Evolutionary conservation across 2,113 vertebrate genomes (phyloP).

Genomic region (Marcusenius ussheri): DNA sequence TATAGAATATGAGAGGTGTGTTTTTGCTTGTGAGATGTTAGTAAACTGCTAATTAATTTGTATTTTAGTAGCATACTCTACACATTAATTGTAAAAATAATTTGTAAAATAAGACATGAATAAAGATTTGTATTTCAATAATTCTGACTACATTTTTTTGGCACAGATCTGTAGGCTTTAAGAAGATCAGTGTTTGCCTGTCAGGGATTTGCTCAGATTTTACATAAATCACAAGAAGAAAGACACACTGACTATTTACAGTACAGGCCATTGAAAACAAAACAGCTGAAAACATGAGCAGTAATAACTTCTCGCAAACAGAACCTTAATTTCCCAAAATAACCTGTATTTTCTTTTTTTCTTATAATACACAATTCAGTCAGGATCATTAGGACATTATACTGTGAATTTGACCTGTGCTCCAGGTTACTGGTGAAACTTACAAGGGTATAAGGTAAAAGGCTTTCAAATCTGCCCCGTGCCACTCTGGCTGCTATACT

Average conservation of each 20-base stretch:
- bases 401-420: not conserved
- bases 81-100: slow-evolving; percentile 18
- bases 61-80: slow-evolving; percentile 23
- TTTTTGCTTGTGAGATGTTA: slow-evolving; percentile 8
- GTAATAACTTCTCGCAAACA: not conserved
- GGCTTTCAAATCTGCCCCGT: not conserved
- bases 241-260: not conserved
- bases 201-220: not conserved
- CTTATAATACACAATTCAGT: not conserved
- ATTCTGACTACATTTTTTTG: not conserved
- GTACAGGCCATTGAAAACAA: not conserved
- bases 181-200: not conserved
- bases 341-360: not conserved
- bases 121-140: slow-evolving; percentile 43
- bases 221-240: not conserved
- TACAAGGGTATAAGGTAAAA: not conserved
- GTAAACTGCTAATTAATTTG: slow-evolving; percentile 13
- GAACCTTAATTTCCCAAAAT: slow-evolving; percentile 6
- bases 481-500: not conserved
- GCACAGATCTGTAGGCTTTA: not conserved
- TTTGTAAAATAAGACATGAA: slow-evolving; percentile 36
- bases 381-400: not conserved
- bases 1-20: not conserved
- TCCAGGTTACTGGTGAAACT: not conserved
- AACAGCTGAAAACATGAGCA: not conserved